phyloP scores from a whole-genome alignment of 2,888 invertebrate species.

The Entomobrya multifasciata region DNA sequence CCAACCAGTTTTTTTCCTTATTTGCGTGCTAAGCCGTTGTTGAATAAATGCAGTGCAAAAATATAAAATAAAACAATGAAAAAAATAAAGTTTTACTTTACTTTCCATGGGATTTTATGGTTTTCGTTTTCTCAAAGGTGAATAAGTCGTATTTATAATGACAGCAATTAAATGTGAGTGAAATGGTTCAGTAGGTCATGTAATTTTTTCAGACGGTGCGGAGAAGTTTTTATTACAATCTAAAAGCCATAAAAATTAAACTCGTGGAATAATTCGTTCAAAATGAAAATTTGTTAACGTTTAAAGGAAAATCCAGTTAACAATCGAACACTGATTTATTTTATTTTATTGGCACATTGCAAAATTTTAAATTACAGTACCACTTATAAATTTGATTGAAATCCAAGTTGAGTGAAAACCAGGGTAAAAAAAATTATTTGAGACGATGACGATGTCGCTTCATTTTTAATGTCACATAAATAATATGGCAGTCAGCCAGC shows the following conservation, averaged over 20 bases:
- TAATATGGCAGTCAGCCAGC: no score
- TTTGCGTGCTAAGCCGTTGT: background rate
- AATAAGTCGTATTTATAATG: background rate
- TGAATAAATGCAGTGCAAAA: background rate
- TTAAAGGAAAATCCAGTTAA: no score
- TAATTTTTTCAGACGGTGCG: background rate
- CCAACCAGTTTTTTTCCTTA: slow-evolving; percentile 10
- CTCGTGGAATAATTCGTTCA: no score
- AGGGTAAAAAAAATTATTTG: no score
- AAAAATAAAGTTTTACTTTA: background rate
- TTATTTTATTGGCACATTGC: no score
- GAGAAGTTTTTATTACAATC: background rate
- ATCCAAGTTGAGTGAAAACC: no score
- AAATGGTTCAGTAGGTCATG: slow-evolving; percentile 31
- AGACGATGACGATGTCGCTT: background rate
- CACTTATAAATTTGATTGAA: no score
- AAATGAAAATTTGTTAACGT: no score
- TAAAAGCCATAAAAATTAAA: background rate
- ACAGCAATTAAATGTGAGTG: background rate
- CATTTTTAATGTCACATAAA: no score
- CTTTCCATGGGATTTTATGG: slow-evolving; percentile 16
- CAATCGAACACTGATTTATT: no score
- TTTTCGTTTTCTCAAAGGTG: background rate
- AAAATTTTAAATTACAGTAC: no score
- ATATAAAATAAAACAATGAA: background rate